A percentile compares a stretch with the other conserved stretches of the same genome.
Conservation (phyloP, 2,113 vertebrate species). For the Ciconia maguari region DNA sequence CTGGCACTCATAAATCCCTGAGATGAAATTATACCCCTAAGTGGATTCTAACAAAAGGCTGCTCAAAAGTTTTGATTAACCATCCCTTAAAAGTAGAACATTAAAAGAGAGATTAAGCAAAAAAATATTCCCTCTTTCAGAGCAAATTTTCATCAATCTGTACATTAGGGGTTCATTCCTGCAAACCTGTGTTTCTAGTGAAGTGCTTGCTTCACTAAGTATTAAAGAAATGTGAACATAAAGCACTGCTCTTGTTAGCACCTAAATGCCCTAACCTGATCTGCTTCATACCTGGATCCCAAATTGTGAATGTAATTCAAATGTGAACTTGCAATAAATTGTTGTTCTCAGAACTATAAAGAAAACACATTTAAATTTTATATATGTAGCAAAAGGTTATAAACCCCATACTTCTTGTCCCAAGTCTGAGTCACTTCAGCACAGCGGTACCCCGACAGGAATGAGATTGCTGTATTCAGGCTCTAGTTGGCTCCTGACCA, state of each 20-base stretch:
- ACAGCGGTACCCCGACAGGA: background rate
- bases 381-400: background rate
- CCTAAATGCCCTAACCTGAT: background rate
- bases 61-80: constrained; percentile 37
- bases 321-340: background rate
- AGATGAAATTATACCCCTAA: constrained; percentile 1
- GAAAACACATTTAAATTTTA: background rate
- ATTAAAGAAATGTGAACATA: background rate
- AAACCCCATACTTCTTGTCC: background rate
- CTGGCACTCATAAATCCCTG: constrained; percentile 42
- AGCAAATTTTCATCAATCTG: background rate
- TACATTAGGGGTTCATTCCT: background rate
- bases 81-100: constrained; percentile 10
- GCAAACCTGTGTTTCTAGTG: background rate
- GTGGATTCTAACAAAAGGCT: constrained; percentile 18
- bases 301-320: background rate
- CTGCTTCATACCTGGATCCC: background rate
- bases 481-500: background rate
- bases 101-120: background rate
- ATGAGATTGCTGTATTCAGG: background rate
- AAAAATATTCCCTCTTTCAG: background rate
- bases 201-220: background rate
- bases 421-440: background rate
- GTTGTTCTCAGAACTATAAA: background rate
- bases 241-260: background rate